Evolutionary conservation across 2,797 vertebrate species (phyloP).

Genomic region (Rhodeus uyekii): DNA sequence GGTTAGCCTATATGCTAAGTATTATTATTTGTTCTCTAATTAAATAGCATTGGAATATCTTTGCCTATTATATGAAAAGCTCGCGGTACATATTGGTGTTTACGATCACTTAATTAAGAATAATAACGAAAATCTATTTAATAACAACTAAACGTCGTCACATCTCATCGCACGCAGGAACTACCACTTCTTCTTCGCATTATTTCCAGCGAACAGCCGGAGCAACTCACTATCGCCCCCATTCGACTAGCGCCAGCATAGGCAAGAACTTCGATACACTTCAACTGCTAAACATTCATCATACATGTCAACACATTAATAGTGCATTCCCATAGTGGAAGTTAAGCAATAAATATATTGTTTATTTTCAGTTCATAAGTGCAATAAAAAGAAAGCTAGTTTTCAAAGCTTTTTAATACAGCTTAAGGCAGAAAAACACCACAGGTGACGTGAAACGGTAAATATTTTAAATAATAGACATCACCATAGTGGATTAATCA

Average conservation of each 20-base stretch:
- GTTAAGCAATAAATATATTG: background rate
- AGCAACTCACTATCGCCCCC: constrained; percentile 11
- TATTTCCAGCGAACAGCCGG: background rate
- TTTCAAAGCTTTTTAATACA: constrained; percentile 12
- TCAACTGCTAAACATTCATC: background rate
- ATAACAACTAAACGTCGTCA: background rate
- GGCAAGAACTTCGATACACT: background rate
- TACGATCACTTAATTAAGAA: background rate
- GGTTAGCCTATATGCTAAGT: background rate
- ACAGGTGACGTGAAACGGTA: background rate
- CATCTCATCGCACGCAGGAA: background rate
- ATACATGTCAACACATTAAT: background rate
- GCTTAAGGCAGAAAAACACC: background rate
- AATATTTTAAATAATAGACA: background rate
- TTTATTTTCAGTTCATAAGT: constrained; percentile 9
- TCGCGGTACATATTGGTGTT: background rate
- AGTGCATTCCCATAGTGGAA: background rate
- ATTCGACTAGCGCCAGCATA: background rate
- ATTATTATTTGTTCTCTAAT: background rate
- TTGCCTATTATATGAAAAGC: background rate
- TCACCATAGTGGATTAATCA: background rate
- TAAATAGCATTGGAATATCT: background rate
- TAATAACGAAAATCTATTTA: background rate
- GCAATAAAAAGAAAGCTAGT: background rate
- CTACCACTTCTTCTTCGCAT: constrained; percentile 5